These are phyloP conservation scores for Cottoperca gobio DNA, from an alignment of 2,797 vertebrate species.

Conservation along the genomic window DNA sequence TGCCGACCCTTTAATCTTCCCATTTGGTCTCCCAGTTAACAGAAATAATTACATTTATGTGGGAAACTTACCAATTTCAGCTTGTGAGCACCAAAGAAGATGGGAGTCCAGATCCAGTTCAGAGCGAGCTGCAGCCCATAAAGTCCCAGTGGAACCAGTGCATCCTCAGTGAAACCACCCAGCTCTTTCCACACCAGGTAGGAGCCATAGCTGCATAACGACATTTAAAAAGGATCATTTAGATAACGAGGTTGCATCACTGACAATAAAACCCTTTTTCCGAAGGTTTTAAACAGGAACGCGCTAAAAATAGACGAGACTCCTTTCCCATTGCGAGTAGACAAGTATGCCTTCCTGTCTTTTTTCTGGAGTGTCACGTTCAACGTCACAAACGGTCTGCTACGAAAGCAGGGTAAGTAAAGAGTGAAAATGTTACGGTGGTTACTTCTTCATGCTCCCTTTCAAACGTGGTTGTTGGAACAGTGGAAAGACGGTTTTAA, in stretches of 20 bases:
- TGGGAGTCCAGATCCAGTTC: slow-evolving; percentile 91
- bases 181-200: slow-evolving; percentile 93
- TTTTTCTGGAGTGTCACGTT: too few species aligned
- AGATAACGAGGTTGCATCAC: not conserved
- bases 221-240: not conserved
- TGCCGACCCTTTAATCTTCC: not conserved
- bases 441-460: too few species aligned
- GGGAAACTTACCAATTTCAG: slow-evolving; percentile 83
- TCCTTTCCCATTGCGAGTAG: too few species aligned
- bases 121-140: slow-evolving; percentile 89
- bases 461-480: too few species aligned
- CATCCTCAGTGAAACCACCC: slow-evolving; percentile 87
- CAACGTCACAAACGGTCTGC: too few species aligned
- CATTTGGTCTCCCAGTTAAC: not conserved
- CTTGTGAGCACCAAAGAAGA: slow-evolving; percentile 89
- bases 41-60: not conserved
- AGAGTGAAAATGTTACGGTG: too few species aligned
- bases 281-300: too few species aligned
- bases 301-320: too few species aligned
- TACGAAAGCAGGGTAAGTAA: too few species aligned
- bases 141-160: slow-evolving; percentile 89
- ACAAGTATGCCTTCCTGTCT: too few species aligned
- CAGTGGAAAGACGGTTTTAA: too few species aligned
- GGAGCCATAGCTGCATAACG: slow-evolving; percentile 87
- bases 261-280: too few species aligned